Evolutionary conservation across 2,113 vertebrate species (phyloP).

Genomic region (Sterrhoptilus dennistouni): DNA sequence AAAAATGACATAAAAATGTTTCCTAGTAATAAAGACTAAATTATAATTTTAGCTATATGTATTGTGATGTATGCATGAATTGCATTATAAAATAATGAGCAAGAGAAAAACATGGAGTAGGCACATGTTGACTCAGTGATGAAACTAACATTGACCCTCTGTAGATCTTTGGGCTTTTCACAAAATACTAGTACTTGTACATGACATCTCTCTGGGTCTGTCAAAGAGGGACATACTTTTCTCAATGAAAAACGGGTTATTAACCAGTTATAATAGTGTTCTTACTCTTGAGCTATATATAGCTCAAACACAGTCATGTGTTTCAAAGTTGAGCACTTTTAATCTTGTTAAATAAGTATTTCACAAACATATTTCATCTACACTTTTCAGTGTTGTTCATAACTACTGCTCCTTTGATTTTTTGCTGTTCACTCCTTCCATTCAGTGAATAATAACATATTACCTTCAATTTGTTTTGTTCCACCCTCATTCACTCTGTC

Average conservation of each 20-base stretch:
- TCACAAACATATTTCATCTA: not conserved
- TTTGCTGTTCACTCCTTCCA: not conserved
- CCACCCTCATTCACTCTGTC: not conserved
- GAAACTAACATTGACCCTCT: not conserved
- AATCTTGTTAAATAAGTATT: not conserved
- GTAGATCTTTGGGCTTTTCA: not conserved
- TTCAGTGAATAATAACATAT: not conserved
- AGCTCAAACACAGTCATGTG: not conserved
- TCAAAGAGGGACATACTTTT: not conserved
- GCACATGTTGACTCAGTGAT: not conserved
- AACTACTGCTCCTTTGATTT: not conserved
- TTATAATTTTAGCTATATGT: not conserved
- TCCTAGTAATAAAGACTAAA: not conserved
- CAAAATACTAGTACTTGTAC: not conserved
- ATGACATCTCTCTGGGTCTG: not conserved
- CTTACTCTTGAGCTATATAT: not conserved
- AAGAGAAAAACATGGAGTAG: not conserved
- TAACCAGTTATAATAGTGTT: not conserved
- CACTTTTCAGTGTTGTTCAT: not conserved
- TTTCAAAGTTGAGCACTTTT: not conserved
- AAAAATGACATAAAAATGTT: not conserved
- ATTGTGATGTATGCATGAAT: not conserved
- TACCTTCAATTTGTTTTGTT: not conserved
- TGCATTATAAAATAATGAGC: not conserved
- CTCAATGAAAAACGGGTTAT: not conserved